phyloP scores from a whole-genome alignment of 2,113 vertebrate genomes.

The Tychaedon coryphoeus region DNA sequence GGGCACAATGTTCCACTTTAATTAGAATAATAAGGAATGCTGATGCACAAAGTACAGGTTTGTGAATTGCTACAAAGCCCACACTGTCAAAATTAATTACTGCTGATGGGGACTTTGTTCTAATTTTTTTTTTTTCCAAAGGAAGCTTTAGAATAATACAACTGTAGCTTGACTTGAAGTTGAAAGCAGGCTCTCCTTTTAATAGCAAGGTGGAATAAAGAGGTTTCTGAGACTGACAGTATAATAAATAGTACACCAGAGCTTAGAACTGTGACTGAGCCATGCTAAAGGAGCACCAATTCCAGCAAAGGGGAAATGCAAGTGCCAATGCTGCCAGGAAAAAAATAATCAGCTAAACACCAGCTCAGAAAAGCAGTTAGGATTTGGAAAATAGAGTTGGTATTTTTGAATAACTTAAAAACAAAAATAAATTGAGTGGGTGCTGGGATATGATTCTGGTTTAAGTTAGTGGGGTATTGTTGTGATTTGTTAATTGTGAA shows the following conservation, averaged over 20 bases:
- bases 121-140: conserved; percentile 35
- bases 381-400: background rate
- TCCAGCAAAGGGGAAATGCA: background rate
- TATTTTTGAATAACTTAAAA: background rate
- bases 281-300: background rate
- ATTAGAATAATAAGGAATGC: conserved; percentile 84
- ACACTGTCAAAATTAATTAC: conserved; percentile 80
- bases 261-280: conserved; percentile 13
- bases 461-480: background rate
- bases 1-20: conserved; percentile 82
- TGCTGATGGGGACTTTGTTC: conserved; percentile 65
- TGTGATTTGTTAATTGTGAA: background rate
- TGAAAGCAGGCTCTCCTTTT: conserved; percentile 35
- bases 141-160: conserved; percentile 60
- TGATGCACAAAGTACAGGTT: conserved; percentile 82
- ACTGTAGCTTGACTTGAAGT: conserved; percentile 56
- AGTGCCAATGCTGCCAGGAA: background rate
- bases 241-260: conserved; percentile 2
- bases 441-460: background rate
- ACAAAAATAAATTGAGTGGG: background rate
- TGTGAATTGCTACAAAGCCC: conserved; percentile 76
- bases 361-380: background rate
- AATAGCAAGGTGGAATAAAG: conserved; percentile 51
- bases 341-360: background rate
- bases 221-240: conserved; percentile 3